Evolutionary conservation across 2,888 invertebrate genomes (phyloP), one percentile per base, ranked within the genome.

Genomic region (Sialis lutaria): DNA sequence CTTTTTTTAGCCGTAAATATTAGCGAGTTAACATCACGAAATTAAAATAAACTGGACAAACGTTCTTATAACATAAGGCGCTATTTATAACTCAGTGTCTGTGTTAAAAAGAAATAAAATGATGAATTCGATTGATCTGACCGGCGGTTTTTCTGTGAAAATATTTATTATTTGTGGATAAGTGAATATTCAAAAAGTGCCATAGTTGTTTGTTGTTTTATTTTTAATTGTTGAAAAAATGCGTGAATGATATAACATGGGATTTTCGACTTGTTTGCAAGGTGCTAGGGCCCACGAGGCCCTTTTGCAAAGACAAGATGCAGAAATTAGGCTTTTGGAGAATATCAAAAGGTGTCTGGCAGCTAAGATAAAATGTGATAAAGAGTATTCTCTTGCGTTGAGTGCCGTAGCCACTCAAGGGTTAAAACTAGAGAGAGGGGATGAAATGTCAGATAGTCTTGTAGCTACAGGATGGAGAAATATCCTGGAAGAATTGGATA

Each of bases 201-300:
- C 22, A 22, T 22, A 2, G 22, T 22, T 22, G 22, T 22, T 22
- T 22, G 4, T 22, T n/a, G n/a, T n/a, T n/a, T 22, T 22, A 22
- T 22, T 22, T 22, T 22, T 2, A 2, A 22, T 22, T 22, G 22
- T 22, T 22, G 22, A 2, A 22, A 22, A 22, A 22, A 22, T 22
- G 22, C 22, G 22, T 22, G 22, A 22, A 22, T 22, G 22, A 22
- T 22, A 22, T 12, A 37, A n/a, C 6, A 86, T 87, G 86, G 85
- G 90, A 55, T 92, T 91, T 68, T 87, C 90, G 53, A 76, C 82
- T 56, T 83, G 82, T 61, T 76, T 90, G 48, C 85, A 90, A 67
- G 88, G 89, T 56, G 82, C 86, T 60, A 78, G 80, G 55, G 88
- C 91, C 58, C 93, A 93, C 65, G 92, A 92, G 67, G 91, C 91